Base-by-base conservation (phyloP, 53 echinoderm and acorn worm species). In the Henricia sp. region DNA sequence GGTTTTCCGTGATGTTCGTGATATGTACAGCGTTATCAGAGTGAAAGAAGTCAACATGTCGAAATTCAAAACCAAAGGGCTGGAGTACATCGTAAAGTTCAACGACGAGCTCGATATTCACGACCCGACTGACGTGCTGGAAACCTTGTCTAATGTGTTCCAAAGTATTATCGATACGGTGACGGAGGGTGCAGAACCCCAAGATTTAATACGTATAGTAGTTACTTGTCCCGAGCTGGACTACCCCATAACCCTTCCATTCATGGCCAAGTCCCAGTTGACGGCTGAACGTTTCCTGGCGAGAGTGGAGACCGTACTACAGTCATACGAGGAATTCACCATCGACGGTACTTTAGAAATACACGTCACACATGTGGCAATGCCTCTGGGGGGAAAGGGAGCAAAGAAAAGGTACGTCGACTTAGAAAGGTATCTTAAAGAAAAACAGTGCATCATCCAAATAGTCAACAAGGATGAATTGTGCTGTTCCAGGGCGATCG, bases 401-500 rank as follows among this genome's bases (percentile, higher is more conserved):
- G 33, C 30, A 11, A 28, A 59, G 26, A 77, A 77, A 38, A 54
- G 21, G 39, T 77, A 57, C 19, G 55, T 58, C 1, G 25, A 77
- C 29, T 30, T 54, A 37, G 77, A 57, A 32, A 37, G 55, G n/a
- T 56, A 57, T 34, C 29, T 27, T 3, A 62, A 38, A 39, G 38
- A 62, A 40, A 46, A 44, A 10, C 62, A 63, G 24, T 80, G 72
- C 26, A 38, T 87, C 28, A 80, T 87, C 19, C 55, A 41, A 20
- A 87, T 80, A 4, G 30, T 24, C 66, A 83, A 83, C 40, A 72
- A 73, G 36, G 77, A 85, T 41, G 41, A 78, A 33, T 50, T 89
- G 51, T 85, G 92, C 39, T 89, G 82, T 51, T 67, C 92, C 0
- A 64, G 82, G 50, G 89, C 89, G 4, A 64, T 92, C 40, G 86